Evolutionary conservation across 2,113 vertebrate genomes (phyloP).

Genomic region (Tympanuchus pallidicinctus): DNA sequence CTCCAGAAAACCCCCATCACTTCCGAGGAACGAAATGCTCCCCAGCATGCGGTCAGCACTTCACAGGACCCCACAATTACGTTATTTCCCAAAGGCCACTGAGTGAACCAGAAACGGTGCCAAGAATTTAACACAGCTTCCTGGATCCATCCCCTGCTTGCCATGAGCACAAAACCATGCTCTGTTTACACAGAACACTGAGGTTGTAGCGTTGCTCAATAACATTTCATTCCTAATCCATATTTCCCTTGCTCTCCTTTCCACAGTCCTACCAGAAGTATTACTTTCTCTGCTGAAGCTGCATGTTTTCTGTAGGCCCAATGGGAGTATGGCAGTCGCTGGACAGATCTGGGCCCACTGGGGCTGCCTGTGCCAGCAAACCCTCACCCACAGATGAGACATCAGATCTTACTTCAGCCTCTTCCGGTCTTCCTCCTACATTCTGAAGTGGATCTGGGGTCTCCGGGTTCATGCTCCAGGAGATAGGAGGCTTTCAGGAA

Average conservation of each 20-base stretch:
- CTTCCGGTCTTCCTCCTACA: background rate
- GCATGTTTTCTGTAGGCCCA: background rate
- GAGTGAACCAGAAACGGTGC: slow-evolving; percentile 2
- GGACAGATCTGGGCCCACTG: background rate
- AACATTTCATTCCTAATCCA: background rate
- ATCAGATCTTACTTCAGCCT: background rate
- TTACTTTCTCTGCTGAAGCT: background rate
- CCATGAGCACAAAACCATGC: slow-evolving; percentile 17
- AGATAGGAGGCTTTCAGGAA: background rate
- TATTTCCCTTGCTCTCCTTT: slow-evolving; percentile 23
- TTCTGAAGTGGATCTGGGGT: background rate
- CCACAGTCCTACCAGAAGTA: background rate
- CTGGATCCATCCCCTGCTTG: slow-evolving; percentile 25
- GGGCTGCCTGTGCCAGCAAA: background rate
- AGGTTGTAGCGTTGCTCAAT: background rate
- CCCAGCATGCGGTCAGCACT: background rate
- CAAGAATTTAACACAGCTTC: slow-evolving; percentile 41
- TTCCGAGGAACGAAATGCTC: slow-evolving; percentile 1
- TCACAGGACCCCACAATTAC: slow-evolving; percentile 8
- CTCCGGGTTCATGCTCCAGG: background rate
- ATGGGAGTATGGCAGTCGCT: rapidly evolving
- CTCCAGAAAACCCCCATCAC: background rate
- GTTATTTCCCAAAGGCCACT: slow-evolving; percentile 37
- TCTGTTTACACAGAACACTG: slow-evolving; percentile 27
- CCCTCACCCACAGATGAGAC: background rate